Conservation (phyloP, 2,888 invertebrate genomes). For the Andrena hattorfiana region DNA sequence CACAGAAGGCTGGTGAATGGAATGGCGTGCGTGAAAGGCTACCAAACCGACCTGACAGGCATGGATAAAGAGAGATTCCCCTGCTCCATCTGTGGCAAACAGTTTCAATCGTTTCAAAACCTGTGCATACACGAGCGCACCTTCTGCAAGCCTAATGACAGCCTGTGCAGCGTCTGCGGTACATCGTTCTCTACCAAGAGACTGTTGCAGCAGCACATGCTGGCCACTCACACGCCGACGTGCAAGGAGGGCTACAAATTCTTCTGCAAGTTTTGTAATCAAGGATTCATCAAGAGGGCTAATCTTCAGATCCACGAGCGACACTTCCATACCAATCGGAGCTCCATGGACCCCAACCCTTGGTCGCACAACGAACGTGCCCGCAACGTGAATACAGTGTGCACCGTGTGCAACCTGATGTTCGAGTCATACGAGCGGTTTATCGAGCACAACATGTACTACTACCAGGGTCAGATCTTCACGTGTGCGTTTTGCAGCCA, state of each 20-base stretch:
- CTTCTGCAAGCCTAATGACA: conserved; percentile 16
- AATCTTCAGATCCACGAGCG: conserved; percentile 66
- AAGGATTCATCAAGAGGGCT: conserved; percentile 62
- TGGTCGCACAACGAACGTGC: neutral
- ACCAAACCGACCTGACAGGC: neutral
- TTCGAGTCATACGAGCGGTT: conserved; percentile 67
- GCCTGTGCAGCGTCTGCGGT: conserved; percentile 63
- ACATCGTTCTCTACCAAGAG: conserved; percentile 61
- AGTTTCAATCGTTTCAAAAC: conserved; percentile 43
- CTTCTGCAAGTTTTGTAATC: conserved; percentile 71
- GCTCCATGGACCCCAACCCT: neutral
- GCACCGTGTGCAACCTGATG: conserved; percentile 66
- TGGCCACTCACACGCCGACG: conserved; percentile 53
- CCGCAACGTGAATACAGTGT: conserved; percentile 22
- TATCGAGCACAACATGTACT: conserved; percentile 72
- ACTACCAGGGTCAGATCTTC: conserved; percentile 56
- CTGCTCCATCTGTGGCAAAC: conserved; percentile 57
- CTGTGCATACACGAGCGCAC: conserved; percentile 54
- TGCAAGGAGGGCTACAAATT: neutral
- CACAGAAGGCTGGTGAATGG: neutral
- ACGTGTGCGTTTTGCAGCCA: conserved; percentile 64
- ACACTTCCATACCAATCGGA: conserved; percentile 66
- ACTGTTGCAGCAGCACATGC: conserved; percentile 56
- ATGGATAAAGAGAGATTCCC: conserved; percentile 22
- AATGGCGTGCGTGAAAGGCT: conserved; percentile 3